Evolutionary conservation across 2,888 invertebrate species (phyloP), one percentile per base, ranked within the genome.

Genomic region (Alcis repandata): DNA sequence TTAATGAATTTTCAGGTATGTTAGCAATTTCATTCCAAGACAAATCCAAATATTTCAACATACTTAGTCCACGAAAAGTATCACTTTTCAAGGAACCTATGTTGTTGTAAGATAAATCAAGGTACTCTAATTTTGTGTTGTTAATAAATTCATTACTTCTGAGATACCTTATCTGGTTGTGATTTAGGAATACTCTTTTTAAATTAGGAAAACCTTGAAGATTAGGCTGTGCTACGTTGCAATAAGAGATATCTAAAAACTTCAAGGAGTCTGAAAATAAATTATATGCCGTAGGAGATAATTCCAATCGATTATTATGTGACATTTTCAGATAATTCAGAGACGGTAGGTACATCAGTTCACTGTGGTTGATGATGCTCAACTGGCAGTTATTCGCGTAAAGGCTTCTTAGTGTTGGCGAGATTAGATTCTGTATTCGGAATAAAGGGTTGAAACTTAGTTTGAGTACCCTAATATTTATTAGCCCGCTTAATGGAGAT

Each of bases 61-160:
- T 88, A 68, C 85, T 86, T 2, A 97, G 79, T 11, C 94, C 94
- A 51, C 87, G 87, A 80, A 97, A 97, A 0, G 95, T 95, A 68
- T 94, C 94, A 59, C 86, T 83, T 71, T 94, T 94, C 22, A 97
- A 79, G 0, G 88, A 89, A 10, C 94, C 94, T 45, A 97, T 94
- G 17, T 95, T 94, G 83, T 97, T 97, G 46, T 93, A 92, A 0
- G 96, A 95, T 41, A 97, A 81, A 80, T 96, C 96, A 15, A 97
- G 80, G 60, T 92, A 85, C 75, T 95, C 94, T 46, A 97, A 80
- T 70, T 94, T 89, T 3, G 94, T 89, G 78, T 95, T 96, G 74
- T 95, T 95, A 0, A 82, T 77, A 82, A 97, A 97, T 72, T 94
- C 95, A 62, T 93, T 90, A 53, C 92, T 92, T 11, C 91, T 91